Conservation (phyloP, 2,888 invertebrate species). For the Cerastoderma edule region DNA sequence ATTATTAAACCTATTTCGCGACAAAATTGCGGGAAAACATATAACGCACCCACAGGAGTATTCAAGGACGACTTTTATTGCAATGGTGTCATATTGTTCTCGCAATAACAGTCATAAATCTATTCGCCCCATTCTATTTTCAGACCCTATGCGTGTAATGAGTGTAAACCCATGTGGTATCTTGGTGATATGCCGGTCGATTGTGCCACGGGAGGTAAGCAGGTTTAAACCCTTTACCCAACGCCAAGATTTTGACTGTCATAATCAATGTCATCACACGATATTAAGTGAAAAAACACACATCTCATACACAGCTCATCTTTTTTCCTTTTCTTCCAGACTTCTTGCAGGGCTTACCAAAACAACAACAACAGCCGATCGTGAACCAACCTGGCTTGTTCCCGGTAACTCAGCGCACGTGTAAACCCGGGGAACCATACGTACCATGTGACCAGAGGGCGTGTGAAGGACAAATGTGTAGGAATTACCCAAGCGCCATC, state of each 20-base stretch:
- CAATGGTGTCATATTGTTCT: too few species aligned
- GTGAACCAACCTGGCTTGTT: not conserved
- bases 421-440: slow-evolving; percentile 29
- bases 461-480: slow-evolving; percentile 40
- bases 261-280: not conserved
- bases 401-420: slow-evolving; percentile 43
- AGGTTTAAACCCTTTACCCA: not conserved
- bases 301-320: not conserved
- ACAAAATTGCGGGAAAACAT: too few species aligned
- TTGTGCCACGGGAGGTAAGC: slow-evolving; percentile 46
- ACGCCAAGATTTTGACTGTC: not conserved
- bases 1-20: too few species aligned
- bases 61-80: too few species aligned
- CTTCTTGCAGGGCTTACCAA: slow-evolving; percentile 4
- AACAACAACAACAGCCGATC: slow-evolving; percentile 4
- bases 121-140: too few species aligned
- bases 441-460: slow-evolving; percentile 38
- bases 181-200: slow-evolving; percentile 37
- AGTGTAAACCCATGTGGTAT: slow-evolving; percentile 46
- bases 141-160: slow-evolving; percentile 47
- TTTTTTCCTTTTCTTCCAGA: not conserved
- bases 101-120: too few species aligned
- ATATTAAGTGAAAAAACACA: not conserved
- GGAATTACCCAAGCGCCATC: slow-evolving; percentile 46
- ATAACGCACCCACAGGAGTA: too few species aligned